A percentile compares a stretch with the other conserved stretches of the same genome.
Conservation (phyloP, 2,113 vertebrate species). For the Pollachius pollachius region DNA sequence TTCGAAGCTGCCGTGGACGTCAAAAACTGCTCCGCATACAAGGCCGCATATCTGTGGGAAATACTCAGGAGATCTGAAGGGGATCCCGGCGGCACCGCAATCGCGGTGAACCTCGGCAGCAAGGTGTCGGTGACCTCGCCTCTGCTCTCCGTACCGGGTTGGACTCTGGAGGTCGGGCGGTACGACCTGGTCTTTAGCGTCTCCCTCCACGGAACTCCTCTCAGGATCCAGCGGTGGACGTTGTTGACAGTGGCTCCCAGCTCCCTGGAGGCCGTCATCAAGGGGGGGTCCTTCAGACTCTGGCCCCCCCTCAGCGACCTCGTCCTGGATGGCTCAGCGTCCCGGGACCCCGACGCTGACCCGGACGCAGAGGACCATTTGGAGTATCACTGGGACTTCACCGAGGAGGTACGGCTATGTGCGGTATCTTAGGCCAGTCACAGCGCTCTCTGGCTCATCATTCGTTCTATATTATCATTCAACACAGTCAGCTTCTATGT, state of each 20-base stretch:
- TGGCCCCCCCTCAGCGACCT: slow-evolving; percentile 68
- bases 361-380: slow-evolving; percentile 46
- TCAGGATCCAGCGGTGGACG: slow-evolving; percentile 38
- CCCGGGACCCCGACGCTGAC: slow-evolving; percentile 69
- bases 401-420: slow-evolving; percentile 46
- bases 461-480: neutral
- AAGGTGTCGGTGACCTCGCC: slow-evolving; percentile 45
- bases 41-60: slow-evolving; percentile 71
- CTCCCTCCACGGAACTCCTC: slow-evolving; percentile 64
- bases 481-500: neutral
- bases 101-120: slow-evolving; percentile 31
- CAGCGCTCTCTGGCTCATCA: neutral
- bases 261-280: slow-evolving; percentile 66
- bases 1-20: slow-evolving; percentile 72
- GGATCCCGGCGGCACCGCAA: neutral
- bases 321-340: slow-evolving; percentile 70
- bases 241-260: slow-evolving; percentile 63
- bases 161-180: slow-evolving; percentile 56
- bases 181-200: slow-evolving; percentile 72
- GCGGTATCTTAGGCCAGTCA: neutral
- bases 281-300: slow-evolving; percentile 68
- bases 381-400: slow-evolving; percentile 65
- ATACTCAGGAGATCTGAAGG: slow-evolving; percentile 37
- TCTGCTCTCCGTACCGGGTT: slow-evolving; percentile 63
- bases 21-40: slow-evolving; percentile 71